Evolutionary conservation across 2,888 invertebrate genomes (phyloP).

Genomic region (Catocala fraxini): DNA sequence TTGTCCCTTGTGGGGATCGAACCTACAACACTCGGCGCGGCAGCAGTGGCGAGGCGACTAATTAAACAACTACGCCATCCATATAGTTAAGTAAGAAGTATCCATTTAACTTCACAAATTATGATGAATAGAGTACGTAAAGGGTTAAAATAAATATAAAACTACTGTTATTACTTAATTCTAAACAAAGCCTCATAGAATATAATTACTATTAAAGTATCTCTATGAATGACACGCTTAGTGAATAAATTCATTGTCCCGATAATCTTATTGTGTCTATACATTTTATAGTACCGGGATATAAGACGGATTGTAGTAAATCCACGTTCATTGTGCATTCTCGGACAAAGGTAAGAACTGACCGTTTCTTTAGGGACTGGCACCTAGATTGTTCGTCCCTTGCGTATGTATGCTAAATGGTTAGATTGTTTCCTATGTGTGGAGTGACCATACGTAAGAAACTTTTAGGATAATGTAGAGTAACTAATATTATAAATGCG

Average conservation of each 20-base stretch:
- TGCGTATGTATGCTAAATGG: constrained; percentile 82
- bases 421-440: constrained; percentile 72
- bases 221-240: background rate
- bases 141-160: no score
- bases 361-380: constrained; percentile 46
- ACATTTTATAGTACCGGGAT: constrained; percentile 12
- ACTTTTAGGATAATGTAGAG: background rate
- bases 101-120: no score
- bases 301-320: constrained; percentile 13
- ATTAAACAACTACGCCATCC: no score
- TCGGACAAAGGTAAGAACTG: constrained; percentile 41
- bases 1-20: no score
- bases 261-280: constrained; percentile 10
- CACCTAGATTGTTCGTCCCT: constrained; percentile 54
- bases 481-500: no score
- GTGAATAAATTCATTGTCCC: constrained; percentile 11
- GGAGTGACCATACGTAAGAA: constrained; percentile 57
- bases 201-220: background rate
- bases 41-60: no score
- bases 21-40: no score
- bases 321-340: constrained; percentile 33
- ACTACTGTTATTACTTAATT: no score
- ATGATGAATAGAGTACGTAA: no score
- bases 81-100: no score
- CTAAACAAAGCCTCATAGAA: no score